A percentile compares a stretch with the other conserved stretches of the same genome.
Conservation (phyloP, 2,888 invertebrate genomes). For the Dermolepida albohirtum region DNA sequence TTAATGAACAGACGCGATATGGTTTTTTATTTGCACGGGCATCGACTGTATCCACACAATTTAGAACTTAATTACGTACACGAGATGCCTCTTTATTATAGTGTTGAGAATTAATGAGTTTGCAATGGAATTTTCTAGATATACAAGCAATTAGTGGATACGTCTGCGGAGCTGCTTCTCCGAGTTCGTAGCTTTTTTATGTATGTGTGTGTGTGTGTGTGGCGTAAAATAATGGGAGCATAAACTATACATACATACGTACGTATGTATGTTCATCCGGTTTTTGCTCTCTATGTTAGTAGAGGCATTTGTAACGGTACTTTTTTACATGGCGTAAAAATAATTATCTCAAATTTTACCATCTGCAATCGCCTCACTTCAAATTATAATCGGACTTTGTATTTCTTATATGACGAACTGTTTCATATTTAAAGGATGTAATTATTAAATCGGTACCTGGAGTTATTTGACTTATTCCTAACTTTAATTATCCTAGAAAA, state of each 20-base stretch:
- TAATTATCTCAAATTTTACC: slow-evolving; percentile 26
- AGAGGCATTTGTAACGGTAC: slow-evolving; percentile 24
- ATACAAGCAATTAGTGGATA: slow-evolving; percentile 25
- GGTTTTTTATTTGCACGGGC: too few species aligned
- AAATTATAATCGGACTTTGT: too few species aligned
- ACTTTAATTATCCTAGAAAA: too few species aligned
- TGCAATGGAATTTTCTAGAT: slow-evolving; percentile 16
- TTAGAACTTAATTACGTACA: slow-evolving; percentile 1
- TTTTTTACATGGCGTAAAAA: slow-evolving; percentile 16
- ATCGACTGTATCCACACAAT: too few species aligned
- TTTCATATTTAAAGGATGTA: too few species aligned
- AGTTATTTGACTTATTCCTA: too few species aligned
- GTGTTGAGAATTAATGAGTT: slow-evolving; percentile 14
- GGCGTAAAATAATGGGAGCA: slow-evolving; percentile 26
- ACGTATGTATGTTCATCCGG: slow-evolving; percentile 24
- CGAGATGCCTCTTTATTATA: slow-evolving; percentile 11
- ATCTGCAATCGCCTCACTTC: too few species aligned
- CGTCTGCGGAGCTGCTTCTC: slow-evolving; percentile 4
- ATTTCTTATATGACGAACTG: too few species aligned
- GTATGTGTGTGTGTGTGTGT: slow-evolving; percentile 4
- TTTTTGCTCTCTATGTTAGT: slow-evolving; percentile 34
- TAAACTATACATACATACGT: not conserved
- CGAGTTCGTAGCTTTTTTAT: slow-evolving; percentile 17
- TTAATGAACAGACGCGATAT: too few species aligned
- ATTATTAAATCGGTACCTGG: too few species aligned